These are phyloP conservation scores for Prionailurus bengalensis DNA, from an alignment of 2,113 vertebrate species.

Conservation along the genomic window DNA sequence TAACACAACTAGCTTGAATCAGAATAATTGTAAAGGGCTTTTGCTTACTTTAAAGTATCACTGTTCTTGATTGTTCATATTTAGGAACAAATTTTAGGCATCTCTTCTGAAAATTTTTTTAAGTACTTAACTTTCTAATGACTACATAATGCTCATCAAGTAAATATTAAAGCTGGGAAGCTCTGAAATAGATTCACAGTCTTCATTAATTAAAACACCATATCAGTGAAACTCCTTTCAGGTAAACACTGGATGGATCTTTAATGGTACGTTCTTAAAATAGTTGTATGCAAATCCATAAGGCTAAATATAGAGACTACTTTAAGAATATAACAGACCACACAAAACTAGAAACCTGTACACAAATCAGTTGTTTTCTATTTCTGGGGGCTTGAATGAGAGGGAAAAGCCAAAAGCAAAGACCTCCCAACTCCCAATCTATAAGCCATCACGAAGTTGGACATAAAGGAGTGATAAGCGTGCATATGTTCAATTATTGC, in stretches of 20 bases:
- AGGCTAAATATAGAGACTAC: background rate
- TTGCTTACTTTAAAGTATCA: slow-evolving; percentile 1
- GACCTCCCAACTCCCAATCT: background rate
- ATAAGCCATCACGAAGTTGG: background rate
- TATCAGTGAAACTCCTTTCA: background rate
- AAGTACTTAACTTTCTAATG: background rate
- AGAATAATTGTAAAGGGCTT: background rate
- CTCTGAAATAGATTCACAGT: background rate
- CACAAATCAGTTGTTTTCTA: background rate
- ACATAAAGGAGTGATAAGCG: background rate
- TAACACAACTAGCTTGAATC: background rate
- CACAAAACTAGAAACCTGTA: background rate
- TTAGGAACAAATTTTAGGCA: background rate
- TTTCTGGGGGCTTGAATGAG: background rate
- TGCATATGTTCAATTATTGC: background rate
- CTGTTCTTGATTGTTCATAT: background rate
- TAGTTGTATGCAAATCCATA: background rate
- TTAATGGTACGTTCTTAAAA: background rate
- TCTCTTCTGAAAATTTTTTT: background rate
- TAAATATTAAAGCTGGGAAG: background rate
- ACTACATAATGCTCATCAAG: background rate
- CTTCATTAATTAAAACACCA: background rate
- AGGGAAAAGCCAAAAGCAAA: background rate
- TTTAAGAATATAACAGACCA: background rate
- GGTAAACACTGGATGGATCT: background rate